These are phyloP conservation scores for Cecidostiba fungosa DNA, from an alignment of 2,888 invertebrate species.

Conservation along the genomic window DNA sequence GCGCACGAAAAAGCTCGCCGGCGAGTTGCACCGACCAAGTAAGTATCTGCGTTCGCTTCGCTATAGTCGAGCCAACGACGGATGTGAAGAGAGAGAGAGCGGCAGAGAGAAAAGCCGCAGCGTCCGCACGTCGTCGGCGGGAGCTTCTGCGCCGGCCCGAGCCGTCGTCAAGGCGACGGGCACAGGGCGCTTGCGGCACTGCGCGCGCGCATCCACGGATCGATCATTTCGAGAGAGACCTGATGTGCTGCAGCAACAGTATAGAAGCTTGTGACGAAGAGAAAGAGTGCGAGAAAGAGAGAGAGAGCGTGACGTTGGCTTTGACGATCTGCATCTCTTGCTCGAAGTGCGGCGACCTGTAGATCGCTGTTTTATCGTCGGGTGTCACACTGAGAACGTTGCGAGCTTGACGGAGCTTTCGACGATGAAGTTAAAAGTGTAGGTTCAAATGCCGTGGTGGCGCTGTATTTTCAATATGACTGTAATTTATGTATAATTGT, in stretches of 20 bases:
- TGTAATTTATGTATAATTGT: too few relatives aligned
- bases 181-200: constrained; percentile 82
- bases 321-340: too few relatives aligned
- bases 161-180: constrained; percentile 88
- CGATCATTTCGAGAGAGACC: constrained; percentile 67
- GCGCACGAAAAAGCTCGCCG: background rate
- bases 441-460: background rate
- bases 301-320: background rate
- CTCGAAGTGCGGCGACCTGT: background rate
- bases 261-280: background rate
- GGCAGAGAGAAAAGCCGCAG: constrained; percentile 34
- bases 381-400: background rate
- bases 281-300: background rate
- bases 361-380: constrained; percentile 20
- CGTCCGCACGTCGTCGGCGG: constrained; percentile 66
- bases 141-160: constrained; percentile 78
- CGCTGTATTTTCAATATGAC: background rate
- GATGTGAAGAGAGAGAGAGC: background rate
- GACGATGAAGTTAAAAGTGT: background rate
- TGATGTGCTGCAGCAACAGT: background rate
- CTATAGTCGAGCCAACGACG: background rate
- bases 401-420: background rate
- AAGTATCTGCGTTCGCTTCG: background rate
- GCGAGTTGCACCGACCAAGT: background rate
- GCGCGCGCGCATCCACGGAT: constrained; percentile 71